Evolutionary conservation across 2,888 invertebrate genomes (phyloP), one percentile per base, ranked within the genome.

Genomic region (Leucania comma): DNA sequence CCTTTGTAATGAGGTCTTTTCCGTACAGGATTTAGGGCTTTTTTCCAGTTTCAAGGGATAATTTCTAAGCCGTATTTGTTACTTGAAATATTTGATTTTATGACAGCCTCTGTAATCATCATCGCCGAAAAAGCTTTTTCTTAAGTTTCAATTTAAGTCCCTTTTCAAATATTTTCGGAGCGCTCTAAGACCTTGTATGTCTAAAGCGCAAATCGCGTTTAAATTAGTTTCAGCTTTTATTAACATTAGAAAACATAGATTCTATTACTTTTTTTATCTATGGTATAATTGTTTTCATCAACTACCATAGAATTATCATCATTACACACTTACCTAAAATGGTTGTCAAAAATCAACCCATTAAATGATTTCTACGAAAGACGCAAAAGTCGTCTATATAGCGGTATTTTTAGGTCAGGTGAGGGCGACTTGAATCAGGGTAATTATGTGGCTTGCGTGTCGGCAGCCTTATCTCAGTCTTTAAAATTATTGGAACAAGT

Each of bases 361-460:
- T 61, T 61, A 54, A 56, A 51, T 53, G 50, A 62, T 48, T 53
- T n/a, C 24, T 59, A 65, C 68, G 69, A 82, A 71, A 70, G 72
- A 42, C 80, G 72, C 82, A 79, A 83, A 82, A 82, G 67, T 67
- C 58, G 67, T 57, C 66, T 71, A 85, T 60, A 69, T 53, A 88
- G 85, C 86, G 86, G 85, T 81, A 83, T 84, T 89, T 87, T 86
- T 70, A 82, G 87, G 86, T 85, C 86, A 88, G 84, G 78, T 76
- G 71, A 81, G 82, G 78, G 72, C 70, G 68, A 63, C 78, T 81
- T 74, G 68, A 87, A 86, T 80, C 78, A 78, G 73, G 75, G 86
- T 89, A 91, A 91, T 91, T 90, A 90, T 82, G 85, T 83, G 78
- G 83, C 81, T 86, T 85, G 84, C 84, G 81, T 85, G 85, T 71